Evolutionary conservation across 2,113 vertebrate genomes (phyloP).

Genomic region (Peromyscus leucopus): DNA sequence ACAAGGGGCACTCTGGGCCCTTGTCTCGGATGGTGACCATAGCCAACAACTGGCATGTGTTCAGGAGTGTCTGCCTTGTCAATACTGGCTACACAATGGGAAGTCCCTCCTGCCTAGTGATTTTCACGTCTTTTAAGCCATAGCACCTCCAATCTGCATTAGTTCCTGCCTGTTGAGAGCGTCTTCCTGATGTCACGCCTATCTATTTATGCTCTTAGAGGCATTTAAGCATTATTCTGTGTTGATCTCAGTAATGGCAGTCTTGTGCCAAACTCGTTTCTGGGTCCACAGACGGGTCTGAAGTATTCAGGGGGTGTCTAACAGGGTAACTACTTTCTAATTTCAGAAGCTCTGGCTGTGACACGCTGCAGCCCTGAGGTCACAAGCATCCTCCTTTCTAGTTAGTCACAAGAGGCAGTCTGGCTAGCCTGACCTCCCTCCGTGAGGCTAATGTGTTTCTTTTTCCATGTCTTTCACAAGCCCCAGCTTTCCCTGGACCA

Average conservation of each 20-base stretch:
- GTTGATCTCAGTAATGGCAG: fast-evolving
- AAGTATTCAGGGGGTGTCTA: fast-evolving
- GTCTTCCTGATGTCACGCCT: fast-evolving
- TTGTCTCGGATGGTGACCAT: fast-evolving
- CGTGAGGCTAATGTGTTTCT: not conserved
- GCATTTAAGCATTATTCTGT: fast-evolving
- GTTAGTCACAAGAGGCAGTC: fast-evolving
- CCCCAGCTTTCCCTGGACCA: fast-evolving
- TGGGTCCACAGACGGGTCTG: fast-evolving
- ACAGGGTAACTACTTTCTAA: not conserved
- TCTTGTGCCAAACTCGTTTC: not conserved
- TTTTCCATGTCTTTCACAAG: fast-evolving
- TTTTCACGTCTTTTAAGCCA: not conserved
- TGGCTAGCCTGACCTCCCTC: fast-evolving
- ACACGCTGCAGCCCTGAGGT: fast-evolving
- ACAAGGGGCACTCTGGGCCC: fast-evolving
- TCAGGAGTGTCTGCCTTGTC: fast-evolving
- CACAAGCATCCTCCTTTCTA: fast-evolving
- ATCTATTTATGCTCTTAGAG: fast-evolving
- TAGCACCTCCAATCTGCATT: not conserved
- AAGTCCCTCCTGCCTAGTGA: fast-evolving
- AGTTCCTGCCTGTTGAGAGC: fast-evolving
- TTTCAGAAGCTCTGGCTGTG: fast-evolving
- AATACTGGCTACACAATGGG: fast-evolving
- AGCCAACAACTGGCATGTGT: fast-evolving